Evolutionary conservation across 2,888 invertebrate species (phyloP), one percentile per base, ranked within the genome.

Genomic region (Latheticus oryzae): DNA sequence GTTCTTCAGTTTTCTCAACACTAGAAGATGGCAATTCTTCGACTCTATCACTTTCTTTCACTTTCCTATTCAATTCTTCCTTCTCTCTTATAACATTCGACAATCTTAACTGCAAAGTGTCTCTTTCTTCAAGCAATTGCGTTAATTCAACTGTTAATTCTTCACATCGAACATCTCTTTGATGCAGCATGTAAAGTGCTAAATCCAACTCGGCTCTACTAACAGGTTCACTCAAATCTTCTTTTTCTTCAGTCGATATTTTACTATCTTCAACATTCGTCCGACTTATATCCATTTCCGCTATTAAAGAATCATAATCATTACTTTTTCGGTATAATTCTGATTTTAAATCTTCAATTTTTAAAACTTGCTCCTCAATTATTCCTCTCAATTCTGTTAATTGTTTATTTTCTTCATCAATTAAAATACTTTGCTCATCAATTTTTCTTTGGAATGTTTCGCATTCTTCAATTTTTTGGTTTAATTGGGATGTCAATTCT

Each of bases 131-230:
- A 35, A 94, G 77, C 33, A 95, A 78, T 75, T 88, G 89, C 63
- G 90, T 90, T 43, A 95, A 79, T 74, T 95, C 94, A 69, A 90
- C 83, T 0, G 93, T 93, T 56, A 95, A 81, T 76, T 94, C 93
- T 71, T 94, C 93, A 74, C 91, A 91, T 1, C 91, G 84, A 55
- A 93, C 89, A 66, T 94, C 93, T 62, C 93, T 83, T 71, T 93
- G 91, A 75, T 95, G 93, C 43, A 94, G 79, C 88, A 91, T 90
- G 72, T 92, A 92, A 28, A 92, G 76, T 0, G 93, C 91, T 43
- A 91, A 80, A 72, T 93, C 92, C 45, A 93, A 78, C 75, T 93
- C 91, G 0, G 87, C 85, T 70, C 86, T 65, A 43, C 70, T 76
- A 2, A 75, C 76, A 5, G 73, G 70, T 38, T 76, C 76, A 0